phyloP scores from a whole-genome alignment of 2,113 vertebrate genomes.

The Sinocyclocheilus grahami region DNA sequence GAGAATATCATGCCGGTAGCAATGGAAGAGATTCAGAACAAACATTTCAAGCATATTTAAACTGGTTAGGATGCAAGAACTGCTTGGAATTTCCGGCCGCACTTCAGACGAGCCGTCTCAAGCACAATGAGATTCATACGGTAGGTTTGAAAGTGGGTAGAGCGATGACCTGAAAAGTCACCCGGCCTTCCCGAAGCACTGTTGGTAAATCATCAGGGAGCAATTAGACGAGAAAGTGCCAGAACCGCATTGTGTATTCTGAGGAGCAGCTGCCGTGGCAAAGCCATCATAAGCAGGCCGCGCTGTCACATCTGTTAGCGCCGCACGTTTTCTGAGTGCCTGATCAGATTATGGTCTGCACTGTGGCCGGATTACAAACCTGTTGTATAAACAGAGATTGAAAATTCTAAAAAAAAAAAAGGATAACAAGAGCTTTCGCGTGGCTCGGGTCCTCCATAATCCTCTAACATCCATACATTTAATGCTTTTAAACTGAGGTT shows the following conservation, averaged over 20 bases:
- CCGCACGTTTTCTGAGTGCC: constrained; percentile 33
- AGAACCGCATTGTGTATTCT: constrained; percentile 23
- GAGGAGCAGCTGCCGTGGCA: background rate
- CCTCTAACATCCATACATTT: constrained; percentile 55
- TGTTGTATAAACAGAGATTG: constrained; percentile 59
- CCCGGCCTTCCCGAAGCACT: background rate
- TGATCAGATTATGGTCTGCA: constrained; percentile 57
- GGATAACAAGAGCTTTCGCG: constrained; percentile 53
- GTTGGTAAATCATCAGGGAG: constrained; percentile 27
- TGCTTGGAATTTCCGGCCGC: constrained; percentile 67
- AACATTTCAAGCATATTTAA: constrained; percentile 72
- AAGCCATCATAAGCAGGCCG: constrained; percentile 41
- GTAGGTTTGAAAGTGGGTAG: background rate
- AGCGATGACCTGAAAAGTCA: constrained; percentile 19
- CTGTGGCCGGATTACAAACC: constrained; percentile 52
- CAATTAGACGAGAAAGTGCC: constrained; percentile 24
- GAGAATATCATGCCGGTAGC: constrained; percentile 60
- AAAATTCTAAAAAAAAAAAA: constrained; percentile 28
- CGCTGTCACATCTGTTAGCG: constrained; percentile 32
- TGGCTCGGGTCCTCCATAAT: constrained; percentile 48
- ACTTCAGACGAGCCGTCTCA: background rate
- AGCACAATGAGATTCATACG: background rate
- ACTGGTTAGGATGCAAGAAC: constrained; percentile 63
- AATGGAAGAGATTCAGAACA: constrained; percentile 67
- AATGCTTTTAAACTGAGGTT: constrained; percentile 48